These are phyloP conservation scores for Lindbergichthys nudifrons DNA, from an alignment of 2,797 vertebrate species.

Conservation along the genomic window DNA sequence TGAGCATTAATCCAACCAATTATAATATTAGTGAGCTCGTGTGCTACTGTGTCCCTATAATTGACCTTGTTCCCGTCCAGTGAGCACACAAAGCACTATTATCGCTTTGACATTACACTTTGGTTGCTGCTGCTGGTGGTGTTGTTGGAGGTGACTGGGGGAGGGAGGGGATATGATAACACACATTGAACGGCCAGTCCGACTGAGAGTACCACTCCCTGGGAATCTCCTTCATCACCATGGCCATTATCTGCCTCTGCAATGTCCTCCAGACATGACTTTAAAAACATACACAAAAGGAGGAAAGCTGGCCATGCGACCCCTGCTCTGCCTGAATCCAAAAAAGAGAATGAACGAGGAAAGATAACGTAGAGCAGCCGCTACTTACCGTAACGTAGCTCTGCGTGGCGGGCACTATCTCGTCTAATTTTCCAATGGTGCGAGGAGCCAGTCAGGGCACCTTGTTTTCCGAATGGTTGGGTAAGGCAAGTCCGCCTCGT, in stretches of 20 bases:
- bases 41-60: slow-evolving; percentile 24
- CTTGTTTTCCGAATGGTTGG: slow-evolving; percentile 55
- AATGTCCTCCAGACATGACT: slow-evolving; percentile 58
- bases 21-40: slow-evolving; percentile 22
- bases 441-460: slow-evolving; percentile 52
- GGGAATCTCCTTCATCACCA: slow-evolving; percentile 75
- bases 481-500: slow-evolving; percentile 52
- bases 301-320: slow-evolving; percentile 30
- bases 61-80: slow-evolving; percentile 59
- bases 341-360: slow-evolving; percentile 21
- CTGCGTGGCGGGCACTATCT: slow-evolving; percentile 45
- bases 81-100: slow-evolving; percentile 46
- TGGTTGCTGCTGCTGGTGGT: slow-evolving; percentile 22
- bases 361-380: slow-evolving; percentile 51
- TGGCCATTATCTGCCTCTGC: slow-evolving; percentile 65
- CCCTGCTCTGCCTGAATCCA: slow-evolving; percentile 16
- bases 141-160: background rate
- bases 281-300: slow-evolving; percentile 29
- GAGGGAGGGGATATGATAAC: slow-evolving; percentile 36
- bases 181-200: slow-evolving; percentile 63
- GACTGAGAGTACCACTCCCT: slow-evolving; percentile 76
- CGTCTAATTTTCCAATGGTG: slow-evolving; percentile 42
- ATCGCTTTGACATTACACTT: slow-evolving; percentile 49
- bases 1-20: slow-evolving; percentile 43
- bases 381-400: slow-evolving; percentile 70